phyloP scores from a whole-genome alignment of 2,888 invertebrate species.

The Gonocerus acuteangulatus region DNA sequence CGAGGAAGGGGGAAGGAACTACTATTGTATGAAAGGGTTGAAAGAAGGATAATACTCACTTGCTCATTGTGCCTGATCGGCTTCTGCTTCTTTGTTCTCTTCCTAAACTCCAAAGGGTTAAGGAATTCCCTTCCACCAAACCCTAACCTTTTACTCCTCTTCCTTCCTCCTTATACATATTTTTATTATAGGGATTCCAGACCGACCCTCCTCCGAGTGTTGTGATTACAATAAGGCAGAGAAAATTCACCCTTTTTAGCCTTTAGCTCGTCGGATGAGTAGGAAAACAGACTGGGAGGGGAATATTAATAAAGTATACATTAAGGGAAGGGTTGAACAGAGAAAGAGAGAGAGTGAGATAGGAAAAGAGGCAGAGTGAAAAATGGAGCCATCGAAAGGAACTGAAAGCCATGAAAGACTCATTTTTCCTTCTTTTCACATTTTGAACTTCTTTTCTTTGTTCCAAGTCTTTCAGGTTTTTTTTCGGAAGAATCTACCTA shows the following conservation, averaged over 20 bases:
- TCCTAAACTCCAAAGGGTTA: not conserved
- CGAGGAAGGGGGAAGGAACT: conserved; percentile 3
- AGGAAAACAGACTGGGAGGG: conserved; percentile 15
- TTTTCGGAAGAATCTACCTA: not conserved
- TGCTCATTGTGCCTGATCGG: conserved; percentile 34
- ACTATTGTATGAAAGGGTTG: conserved; percentile 22
- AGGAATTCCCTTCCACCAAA: conserved; percentile 28
- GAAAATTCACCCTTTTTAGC: conserved; percentile 25
- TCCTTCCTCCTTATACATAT: conserved; percentile 12
- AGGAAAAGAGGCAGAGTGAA: not conserved
- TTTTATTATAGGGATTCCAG: conserved; percentile 2
- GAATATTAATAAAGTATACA: conserved; percentile 27
- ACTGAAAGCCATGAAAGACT: conserved; percentile 21
- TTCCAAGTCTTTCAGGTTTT: not conserved
- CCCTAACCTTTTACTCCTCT: conserved; percentile 13
- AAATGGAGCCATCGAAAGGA: not conserved
- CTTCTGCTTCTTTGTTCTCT: conserved; percentile 30
- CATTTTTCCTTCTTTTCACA: not conserved
- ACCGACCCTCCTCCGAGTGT: not conserved
- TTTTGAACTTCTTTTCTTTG: conserved; percentile 5
- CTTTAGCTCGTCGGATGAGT: conserved; percentile 3
- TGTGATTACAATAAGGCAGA: conserved; percentile 23
- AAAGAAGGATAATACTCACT: conserved; percentile 33
- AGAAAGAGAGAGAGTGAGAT: too few species aligned
- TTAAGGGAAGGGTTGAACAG: conserved; percentile 21